Evolutionary conservation across 2,113 vertebrate genomes (phyloP), one percentile per base, ranked within the genome.

Genomic region (Sciurus niger): DNA sequence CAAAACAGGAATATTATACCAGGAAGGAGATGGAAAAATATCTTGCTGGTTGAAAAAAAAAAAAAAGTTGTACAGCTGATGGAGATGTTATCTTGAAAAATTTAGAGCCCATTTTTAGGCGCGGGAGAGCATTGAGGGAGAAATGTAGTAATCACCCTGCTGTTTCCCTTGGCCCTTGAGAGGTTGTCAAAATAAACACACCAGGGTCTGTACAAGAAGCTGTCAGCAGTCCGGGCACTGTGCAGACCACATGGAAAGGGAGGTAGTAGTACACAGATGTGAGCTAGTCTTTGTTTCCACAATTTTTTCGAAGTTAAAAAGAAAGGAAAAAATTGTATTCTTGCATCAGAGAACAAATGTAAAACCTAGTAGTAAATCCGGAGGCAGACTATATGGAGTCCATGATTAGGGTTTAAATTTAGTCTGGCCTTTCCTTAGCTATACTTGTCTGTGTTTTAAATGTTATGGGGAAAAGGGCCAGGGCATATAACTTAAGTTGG

Each of bases 141-240:
- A 87, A 84, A 95, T n/a, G 25, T 37, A n/a, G 40, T 80, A 70
- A 88, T 92, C 89, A 55, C 20, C 7, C 24, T 48, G 6, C 60
- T 95, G 25, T 92, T 95, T 90, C 84, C 95, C 88, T 86, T 88
- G 63, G 84, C 80, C 51, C 72, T 95, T 94, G 55, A 90, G 85
- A 90, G 43, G 72, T 74, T 80, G 58, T 90, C 68, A 92, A 96
- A 92, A 90, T 96, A 96, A 96, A 94, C 30, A 73, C 28, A 63
- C 32, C 12, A 51, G n/a, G 1, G 1, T 51, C 67, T 63, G 1
- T n/a, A 30, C 0, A 32, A 77, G 68, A 89, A 88, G 43, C 77
- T 95, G 74, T 89, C 90, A 53, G 85, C 55, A 74, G 28, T 34
- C 17, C 48, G 65, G 82, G 82, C 18, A 16, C 95, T 79, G 48